A percentile compares a stretch with the other conserved stretches of the same genome.
Conservation (phyloP, 2,113 vertebrate species). For the Erpornis zantholeuca region DNA sequence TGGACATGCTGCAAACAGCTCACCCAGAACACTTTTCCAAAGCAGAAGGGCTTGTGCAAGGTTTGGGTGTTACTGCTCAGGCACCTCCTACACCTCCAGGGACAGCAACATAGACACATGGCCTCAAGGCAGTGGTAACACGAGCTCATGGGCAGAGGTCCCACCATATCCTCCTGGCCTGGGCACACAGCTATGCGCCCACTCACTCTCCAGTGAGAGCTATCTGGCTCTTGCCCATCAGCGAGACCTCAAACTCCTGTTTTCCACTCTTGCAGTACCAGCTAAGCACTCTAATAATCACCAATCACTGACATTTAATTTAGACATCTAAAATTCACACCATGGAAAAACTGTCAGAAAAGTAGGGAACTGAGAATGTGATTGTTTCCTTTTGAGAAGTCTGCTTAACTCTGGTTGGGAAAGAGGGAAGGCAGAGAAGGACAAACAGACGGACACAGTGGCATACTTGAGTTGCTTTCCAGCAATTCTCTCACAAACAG, state of each 20-base stretch:
- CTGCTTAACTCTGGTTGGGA: neutral
- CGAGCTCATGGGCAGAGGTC: neutral
- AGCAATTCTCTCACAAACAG: conserved; percentile 55
- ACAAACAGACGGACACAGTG: neutral
- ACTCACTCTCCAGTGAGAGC: neutral
- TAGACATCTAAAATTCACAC: neutral
- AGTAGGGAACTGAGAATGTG: neutral
- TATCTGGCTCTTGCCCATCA: neutral
- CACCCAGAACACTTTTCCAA: neutral
- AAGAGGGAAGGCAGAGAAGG: neutral
- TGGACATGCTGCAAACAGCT: neutral
- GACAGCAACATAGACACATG: neutral
- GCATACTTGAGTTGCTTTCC: neutral
- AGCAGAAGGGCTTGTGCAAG: neutral
- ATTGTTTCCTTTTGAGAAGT: neutral
- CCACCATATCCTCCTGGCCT: neutral
- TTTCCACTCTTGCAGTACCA: neutral
- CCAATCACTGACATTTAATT: neutral
- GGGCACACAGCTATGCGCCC: rapidly evolving
- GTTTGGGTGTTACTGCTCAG: neutral
- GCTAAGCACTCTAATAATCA: neutral
- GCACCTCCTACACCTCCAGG: neutral
- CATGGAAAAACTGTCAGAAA: neutral
- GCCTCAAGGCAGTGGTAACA: neutral
- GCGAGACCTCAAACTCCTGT: neutral